Evolutionary conservation across 2,888 invertebrate species (phyloP).

Genomic region (Molorchus minor): DNA sequence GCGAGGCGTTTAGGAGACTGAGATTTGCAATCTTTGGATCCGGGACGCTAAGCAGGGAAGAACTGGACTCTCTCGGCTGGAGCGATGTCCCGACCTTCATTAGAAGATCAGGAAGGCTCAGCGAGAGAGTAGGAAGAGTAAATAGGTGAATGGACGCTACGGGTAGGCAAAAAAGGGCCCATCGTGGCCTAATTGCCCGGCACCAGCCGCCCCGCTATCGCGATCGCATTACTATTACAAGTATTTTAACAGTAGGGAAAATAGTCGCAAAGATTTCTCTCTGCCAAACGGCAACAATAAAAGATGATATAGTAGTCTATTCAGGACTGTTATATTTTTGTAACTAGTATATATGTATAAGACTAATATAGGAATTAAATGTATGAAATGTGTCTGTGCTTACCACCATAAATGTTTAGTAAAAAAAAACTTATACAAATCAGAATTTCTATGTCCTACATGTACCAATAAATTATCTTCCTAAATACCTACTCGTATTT

Average conservation of each 20-base stretch:
- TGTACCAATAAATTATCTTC: neutral
- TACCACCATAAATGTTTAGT: conserved; percentile 5
- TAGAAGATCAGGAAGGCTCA: too few relatives aligned
- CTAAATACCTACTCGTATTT: neutral
- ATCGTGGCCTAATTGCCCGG: too few relatives aligned
- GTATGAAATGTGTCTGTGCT: neutral
- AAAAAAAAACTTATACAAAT: neutral
- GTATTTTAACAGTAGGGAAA: neutral
- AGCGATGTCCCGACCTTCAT: too few relatives aligned
- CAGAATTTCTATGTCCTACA: neutral
- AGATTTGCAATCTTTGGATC: too few relatives aligned
- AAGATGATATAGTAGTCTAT: neutral
- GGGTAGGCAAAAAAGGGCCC: too few relatives aligned
- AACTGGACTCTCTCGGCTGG: too few relatives aligned
- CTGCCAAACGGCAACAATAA: neutral
- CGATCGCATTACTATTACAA: too few relatives aligned
- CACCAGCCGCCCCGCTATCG: too few relatives aligned
- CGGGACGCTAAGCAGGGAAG: too few relatives aligned
- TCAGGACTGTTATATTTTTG: neutral
- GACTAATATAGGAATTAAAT: neutral
- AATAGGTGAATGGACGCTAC: too few relatives aligned
- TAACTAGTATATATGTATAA: neutral
- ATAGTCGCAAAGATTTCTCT: neutral
- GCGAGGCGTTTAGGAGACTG: too few relatives aligned
- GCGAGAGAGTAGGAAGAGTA: too few relatives aligned